A percentile compares a stretch with the other conserved stretches of the same genome.
Evolutionary conservation across 2,888 invertebrate genomes (phyloP).

Genomic region (Scaptomyza parva): DNA sequence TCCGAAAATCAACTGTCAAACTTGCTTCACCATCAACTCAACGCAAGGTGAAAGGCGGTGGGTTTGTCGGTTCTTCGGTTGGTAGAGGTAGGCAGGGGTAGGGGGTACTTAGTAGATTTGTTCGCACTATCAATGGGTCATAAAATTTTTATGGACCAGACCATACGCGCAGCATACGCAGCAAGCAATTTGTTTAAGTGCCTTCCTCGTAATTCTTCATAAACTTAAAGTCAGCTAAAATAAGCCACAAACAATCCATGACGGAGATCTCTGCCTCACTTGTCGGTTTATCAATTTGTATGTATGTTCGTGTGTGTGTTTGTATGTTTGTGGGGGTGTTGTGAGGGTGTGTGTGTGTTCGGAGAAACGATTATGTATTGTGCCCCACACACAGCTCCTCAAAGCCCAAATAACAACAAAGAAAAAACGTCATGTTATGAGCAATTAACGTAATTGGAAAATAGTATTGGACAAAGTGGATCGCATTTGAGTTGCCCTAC

Average conservation of each 20-base stretch:
- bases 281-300: conserved; percentile 21
- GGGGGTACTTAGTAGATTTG: conserved; percentile 60
- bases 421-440: conserved; percentile 72
- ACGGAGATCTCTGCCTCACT: conserved; percentile 43
- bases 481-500: conserved; percentile 37
- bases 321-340: conserved; percentile 22
- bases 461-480: conserved; percentile 51
- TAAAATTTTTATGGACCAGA: conserved; percentile 84
- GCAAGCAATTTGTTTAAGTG: conserved; percentile 74
- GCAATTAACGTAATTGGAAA: conserved; percentile 78
- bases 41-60: conserved; percentile 28
- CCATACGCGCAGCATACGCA: conserved; percentile 58
- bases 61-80: background rate
- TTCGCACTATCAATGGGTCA: conserved; percentile 84
- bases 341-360: conserved; percentile 58
- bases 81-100: background rate
- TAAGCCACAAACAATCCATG: conserved; percentile 59
- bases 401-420: conserved; percentile 52
- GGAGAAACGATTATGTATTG: conserved; percentile 68
- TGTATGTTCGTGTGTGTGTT: conserved; percentile 26
- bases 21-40: conserved; percentile 64
- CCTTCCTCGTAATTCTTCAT: conserved; percentile 76
- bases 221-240: conserved; percentile 79
- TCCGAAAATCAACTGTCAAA: conserved; percentile 73
- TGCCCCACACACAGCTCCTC: conserved; percentile 63